Evolutionary conservation across 2,113 vertebrate species (phyloP), one percentile per base, ranked within the genome.

Genomic region (Heterochromis multidens): DNA sequence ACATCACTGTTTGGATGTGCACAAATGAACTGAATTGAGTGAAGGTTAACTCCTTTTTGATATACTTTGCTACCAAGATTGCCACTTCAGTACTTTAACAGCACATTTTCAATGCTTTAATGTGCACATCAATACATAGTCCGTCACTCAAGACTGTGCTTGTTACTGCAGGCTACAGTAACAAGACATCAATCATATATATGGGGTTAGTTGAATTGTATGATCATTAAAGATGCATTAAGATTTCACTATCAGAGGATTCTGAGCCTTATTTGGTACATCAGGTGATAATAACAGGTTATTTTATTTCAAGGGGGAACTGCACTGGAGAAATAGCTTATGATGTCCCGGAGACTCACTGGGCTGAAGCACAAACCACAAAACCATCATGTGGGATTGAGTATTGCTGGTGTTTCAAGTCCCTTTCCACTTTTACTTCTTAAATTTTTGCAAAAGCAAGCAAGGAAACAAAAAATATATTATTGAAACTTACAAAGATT

Each of bases 241-340:
- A 35, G 16, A 65, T 23, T 77, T 60, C 6, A 80, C 56, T 10
- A 31, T 76, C 31, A 78, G 21, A 37, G 14, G 35, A 52, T 82
- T 87, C 21, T 77, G 21, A 62, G 33, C 10, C 17, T 10, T 13
- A 21, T 82, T 77, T 86, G 58, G 59, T 80, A 37, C 19, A 43
- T 67, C 21, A 77, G 33, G n/a, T 77, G 23, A 67, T 77, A 74
- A 81, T 78, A 62, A 40, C 58, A 40, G 10, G 17, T 86, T 21
- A 59, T 87, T 88, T 67, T 79, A 61, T 81, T 83, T 87, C 46
- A 70, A 84, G 31, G 56, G n/a, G 40, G 37, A 80, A 77, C 27
- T 58, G 61, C 82, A 43, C 40, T 58, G 63, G 84, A 78, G 77
- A 79, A 59, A 77, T 81, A 88, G 78, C 89, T 92, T 67, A 83